Conservation (phyloP, 2,797 vertebrate species). For the Carapus acus region DNA sequence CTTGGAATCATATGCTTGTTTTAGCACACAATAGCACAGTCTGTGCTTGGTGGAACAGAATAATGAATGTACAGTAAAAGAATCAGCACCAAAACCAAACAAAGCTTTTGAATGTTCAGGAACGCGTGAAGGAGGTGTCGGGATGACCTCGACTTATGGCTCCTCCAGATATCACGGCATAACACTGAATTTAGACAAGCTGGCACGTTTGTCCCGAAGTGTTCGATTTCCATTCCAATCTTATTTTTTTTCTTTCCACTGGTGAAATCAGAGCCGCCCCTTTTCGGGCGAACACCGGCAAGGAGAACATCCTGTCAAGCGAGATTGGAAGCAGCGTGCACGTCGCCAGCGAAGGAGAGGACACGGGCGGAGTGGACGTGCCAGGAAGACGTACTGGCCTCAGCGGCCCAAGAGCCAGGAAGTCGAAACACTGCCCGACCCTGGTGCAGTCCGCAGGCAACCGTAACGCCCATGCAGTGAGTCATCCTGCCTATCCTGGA, state of each 20-base stretch:
- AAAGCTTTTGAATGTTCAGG: constrained; percentile 24
- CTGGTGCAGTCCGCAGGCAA: constrained; percentile 75
- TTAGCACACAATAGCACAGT: constrained; percentile 49
- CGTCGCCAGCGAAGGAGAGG: constrained; percentile 52
- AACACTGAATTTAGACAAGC: too few species aligned
- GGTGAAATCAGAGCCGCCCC: constrained; percentile 45
- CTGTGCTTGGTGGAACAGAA: constrained; percentile 52
- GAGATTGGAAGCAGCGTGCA: constrained; percentile 35
- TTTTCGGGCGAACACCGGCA: constrained; percentile 76
- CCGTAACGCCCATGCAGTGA: constrained; percentile 78
- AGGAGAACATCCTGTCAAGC: constrained; percentile 86
- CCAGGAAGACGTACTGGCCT: constrained; percentile 61
- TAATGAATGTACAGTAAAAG: constrained; percentile 41
- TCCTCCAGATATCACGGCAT: constrained; percentile 11
- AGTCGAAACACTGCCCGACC: constrained; percentile 76
- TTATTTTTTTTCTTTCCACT: constrained; percentile 16
- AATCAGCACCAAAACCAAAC: constrained; percentile 56
- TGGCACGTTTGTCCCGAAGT: too few species aligned
- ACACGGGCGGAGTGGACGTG: constrained; percentile 63
- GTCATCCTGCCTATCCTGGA: constrained; percentile 45
- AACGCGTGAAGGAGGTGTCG: constrained; percentile 46
- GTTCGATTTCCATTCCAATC: constrained; percentile 24
- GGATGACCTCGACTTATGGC: constrained; percentile 33
- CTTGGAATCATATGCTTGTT: constrained; percentile 13
- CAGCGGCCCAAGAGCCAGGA: constrained; percentile 75